These are phyloP conservation scores for Lacerta agilis DNA, from an alignment of 2,797 vertebrate species.

Conservation along the genomic window DNA sequence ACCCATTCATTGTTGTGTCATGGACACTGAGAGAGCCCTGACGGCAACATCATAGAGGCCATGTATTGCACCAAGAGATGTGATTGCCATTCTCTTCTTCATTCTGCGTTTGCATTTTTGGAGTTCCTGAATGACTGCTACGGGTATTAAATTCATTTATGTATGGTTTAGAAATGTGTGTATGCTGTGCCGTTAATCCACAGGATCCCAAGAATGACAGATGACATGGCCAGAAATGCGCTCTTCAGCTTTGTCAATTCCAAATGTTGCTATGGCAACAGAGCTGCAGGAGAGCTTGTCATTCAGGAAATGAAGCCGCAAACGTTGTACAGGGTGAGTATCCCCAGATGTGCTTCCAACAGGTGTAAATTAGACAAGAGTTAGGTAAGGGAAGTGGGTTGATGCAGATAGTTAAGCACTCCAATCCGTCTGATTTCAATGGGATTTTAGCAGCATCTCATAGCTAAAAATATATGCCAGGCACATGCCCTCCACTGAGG, in stretches of 20 bases:
- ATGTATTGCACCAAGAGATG: not conserved
- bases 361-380: not conserved
- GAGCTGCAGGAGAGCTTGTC: conserved; percentile 79
- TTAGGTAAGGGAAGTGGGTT: not conserved
- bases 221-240: conserved; percentile 82
- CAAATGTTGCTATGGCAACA: conserved; percentile 84
- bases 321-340: conserved; percentile 81
- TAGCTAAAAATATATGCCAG: not conserved
- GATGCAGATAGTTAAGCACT: not conserved
- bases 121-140: not conserved
- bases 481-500: not conserved
- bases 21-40: not conserved
- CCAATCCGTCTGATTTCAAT: not conserved
- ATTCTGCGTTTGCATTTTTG: not conserved
- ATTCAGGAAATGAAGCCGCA: conserved; percentile 81
- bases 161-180: not conserved
- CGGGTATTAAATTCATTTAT: not conserved
- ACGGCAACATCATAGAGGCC: not conserved
- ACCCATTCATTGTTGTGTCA: too few species aligned
- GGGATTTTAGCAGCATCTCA: not conserved
- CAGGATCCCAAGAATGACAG: conserved; percentile 81
- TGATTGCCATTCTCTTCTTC: not conserved
- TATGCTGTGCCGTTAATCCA: not conserved
- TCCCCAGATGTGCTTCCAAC: not conserved
- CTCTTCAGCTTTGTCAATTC: conserved; percentile 83